Percentiles rank a stretch among this genome's conserved stretches.
These are phyloP conservation scores for Rhinophrynus dorsalis DNA, from an alignment of 2,797 vertebrate species.

Conservation along the genomic window DNA sequence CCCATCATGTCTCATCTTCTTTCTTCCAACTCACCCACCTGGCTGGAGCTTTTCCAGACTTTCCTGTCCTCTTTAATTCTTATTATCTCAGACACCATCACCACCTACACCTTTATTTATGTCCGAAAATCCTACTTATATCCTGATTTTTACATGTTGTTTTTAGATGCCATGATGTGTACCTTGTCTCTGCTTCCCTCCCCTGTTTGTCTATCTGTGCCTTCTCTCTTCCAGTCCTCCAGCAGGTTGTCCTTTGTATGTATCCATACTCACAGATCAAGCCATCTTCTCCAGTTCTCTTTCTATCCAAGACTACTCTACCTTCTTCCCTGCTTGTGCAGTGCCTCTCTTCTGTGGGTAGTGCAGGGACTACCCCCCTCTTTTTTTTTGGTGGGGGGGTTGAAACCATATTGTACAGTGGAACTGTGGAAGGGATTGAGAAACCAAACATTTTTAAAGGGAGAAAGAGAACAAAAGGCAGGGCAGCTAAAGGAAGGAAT, in stretches of 20 bases:
- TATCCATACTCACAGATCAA: neutral
- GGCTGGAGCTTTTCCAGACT: neutral
- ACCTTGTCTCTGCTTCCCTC: neutral
- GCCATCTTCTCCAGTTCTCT: neutral
- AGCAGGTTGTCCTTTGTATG: neutral
- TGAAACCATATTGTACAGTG: neutral
- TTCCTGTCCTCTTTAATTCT: neutral
- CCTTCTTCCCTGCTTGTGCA: constrained; percentile 16
- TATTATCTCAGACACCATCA: neutral
- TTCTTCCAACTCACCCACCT: neutral
- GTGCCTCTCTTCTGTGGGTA: constrained; percentile 14
- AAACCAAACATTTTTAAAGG: neutral
- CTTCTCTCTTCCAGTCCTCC: neutral
- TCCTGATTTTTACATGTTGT: neutral
- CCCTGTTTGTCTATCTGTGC: neutral
- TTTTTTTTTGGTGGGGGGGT: constrained; percentile 66
- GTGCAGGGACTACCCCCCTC: constrained; percentile 11
- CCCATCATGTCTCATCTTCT: neutral
- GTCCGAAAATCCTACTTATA: too few relatives aligned
- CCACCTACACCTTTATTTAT: neutral
- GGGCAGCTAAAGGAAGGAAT: too few relatives aligned
- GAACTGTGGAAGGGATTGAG: neutral
- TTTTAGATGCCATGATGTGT: neutral
- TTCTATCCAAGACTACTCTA: neutral
- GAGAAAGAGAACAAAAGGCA: too few relatives aligned